Base-by-base conservation (phyloP, 2,797 vertebrate genomes). In the Yasuhikotakia modesta region DNA sequence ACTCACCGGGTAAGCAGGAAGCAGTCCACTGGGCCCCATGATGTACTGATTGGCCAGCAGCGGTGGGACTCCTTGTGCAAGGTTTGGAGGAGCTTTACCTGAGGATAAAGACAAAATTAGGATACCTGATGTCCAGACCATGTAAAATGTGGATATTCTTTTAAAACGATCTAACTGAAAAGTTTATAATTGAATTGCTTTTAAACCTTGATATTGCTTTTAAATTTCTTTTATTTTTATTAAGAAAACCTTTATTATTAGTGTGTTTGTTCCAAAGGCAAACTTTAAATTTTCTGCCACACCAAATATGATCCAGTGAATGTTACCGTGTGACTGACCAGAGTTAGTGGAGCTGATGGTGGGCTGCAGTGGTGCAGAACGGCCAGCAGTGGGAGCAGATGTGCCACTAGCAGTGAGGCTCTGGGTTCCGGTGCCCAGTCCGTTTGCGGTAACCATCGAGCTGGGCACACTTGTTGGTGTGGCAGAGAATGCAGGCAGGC, bases 41-140 rank as follows among this genome's bases (percentile, higher is more conserved):
- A 99, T 96, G 90, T 98, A 99, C 92, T 99, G 98, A 91, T 95
- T 99, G 87, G 95, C 94, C 88, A 99, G 91, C 79, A 99, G 91
- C 39, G 97, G 97, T 0, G 97, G 96, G 19, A 98, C 93, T 73
- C 97, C 96, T 90, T 96, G 97, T 48, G 97, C 94, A 81, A 98
- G 88, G 84, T 99, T 99, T 60, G 97, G 96, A 81, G 97, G 98
- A 24, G 95, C 95, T 94, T 99, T 98, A 88, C 96, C 97, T 99
- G 87, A 2, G 50, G 67, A 89, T 4, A 86, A 16, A 85, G 66
- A 8, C 65, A 27, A 27, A 4, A 27, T n/a, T n/a, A n/a, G n/a
- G n/a, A n/a, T n/a, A n/a, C n/a, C n/a, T n/a, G n/a, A n/a, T n/a
- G n/a, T n/a, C n/a, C n/a, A n/a, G n/a, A n/a, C n/a, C n/a, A n/a